These are phyloP conservation scores for Melinaea marsaeus DNA, from an alignment of 2,888 invertebrate genomes.

Conservation along the genomic window DNA sequence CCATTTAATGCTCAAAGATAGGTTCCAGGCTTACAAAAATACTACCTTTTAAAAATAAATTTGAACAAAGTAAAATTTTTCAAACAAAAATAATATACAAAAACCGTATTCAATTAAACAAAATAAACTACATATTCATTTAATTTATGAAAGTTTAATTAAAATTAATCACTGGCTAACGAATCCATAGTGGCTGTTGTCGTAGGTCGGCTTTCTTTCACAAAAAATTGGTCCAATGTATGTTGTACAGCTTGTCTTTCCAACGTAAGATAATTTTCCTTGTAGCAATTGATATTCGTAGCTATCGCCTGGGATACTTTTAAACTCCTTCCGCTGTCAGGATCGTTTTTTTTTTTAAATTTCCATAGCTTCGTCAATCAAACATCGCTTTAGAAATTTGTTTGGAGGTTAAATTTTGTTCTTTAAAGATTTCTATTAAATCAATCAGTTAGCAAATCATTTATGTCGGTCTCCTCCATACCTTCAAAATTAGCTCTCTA, in stretches of 20 bases:
- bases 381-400: background rate
- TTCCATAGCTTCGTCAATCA: background rate
- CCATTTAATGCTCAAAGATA: constrained; percentile 1
- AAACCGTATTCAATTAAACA: background rate
- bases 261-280: background rate
- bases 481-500: background rate
- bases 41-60: background rate
- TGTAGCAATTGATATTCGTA: background rate
- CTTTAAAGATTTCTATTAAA: background rate
- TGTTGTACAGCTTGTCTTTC: background rate
- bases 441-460: background rate
- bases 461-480: background rate
- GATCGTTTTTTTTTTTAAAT: background rate
- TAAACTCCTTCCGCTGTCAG: background rate
- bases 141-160: constrained; percentile 1
- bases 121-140: constrained; percentile 4
- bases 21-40: background rate
- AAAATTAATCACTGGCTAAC: background rate
- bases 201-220: constrained; percentile 3
- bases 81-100: background rate
- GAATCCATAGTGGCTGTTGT: background rate
- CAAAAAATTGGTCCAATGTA: background rate
- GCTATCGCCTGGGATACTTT: background rate
- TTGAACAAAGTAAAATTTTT: background rate
- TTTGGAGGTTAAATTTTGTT: background rate